These are phyloP conservation scores for Thinocorus orbignyianus DNA, from an alignment of 2,113 vertebrate species.

Conservation along the genomic window DNA sequence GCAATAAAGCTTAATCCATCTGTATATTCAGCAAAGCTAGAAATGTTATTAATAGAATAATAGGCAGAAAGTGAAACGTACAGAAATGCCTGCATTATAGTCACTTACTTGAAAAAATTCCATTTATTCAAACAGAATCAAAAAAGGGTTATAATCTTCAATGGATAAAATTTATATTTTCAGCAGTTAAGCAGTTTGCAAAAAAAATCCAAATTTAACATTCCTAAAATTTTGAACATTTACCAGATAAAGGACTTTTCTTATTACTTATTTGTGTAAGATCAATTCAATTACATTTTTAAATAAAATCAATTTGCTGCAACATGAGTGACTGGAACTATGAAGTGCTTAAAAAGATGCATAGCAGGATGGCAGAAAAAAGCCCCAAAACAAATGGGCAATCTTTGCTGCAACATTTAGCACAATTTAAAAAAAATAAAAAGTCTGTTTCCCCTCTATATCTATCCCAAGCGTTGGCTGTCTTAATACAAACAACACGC, in stretches of 20 bases:
- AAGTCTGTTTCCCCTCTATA: not conserved
- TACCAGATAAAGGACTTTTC: not conserved
- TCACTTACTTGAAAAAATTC: not conserved
- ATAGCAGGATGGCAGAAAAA: not conserved
- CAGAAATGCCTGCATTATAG: not conserved
- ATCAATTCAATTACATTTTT: slow-evolving; percentile 33
- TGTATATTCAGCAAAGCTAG: not conserved
- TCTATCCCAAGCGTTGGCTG: not conserved
- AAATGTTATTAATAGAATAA: not conserved
- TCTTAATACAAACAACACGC: not conserved
- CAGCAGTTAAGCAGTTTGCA: not conserved
- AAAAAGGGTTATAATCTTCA: not conserved
- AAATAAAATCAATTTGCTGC: slow-evolving; percentile 32
- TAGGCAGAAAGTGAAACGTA: not conserved
- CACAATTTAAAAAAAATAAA: not conserved
- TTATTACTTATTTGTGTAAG: not conserved
- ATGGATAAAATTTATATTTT: not conserved
- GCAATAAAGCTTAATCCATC: not conserved
- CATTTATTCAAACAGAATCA: not conserved
- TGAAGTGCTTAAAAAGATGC: not conserved
- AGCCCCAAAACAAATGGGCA: not conserved
- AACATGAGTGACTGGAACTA: not conserved
- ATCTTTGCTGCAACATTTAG: not conserved
- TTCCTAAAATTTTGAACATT: slow-evolving; percentile 8
- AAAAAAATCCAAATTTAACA: not conserved